Evolutionary conservation across 2,113 vertebrate species (phyloP).

Genomic region (Collichthys lucidus): DNA sequence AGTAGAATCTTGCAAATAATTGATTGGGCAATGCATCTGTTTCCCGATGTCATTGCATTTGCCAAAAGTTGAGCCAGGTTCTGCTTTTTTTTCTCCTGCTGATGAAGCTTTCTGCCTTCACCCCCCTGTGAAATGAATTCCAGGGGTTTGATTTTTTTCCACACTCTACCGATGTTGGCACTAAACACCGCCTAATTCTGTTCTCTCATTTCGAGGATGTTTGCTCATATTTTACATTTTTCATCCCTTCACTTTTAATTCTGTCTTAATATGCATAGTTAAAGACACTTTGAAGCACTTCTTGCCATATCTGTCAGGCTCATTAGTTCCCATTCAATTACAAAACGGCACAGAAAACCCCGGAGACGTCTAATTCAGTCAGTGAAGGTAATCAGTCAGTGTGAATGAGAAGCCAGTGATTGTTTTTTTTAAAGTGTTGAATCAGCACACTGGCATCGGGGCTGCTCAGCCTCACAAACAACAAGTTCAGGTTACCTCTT

Average conservation of each 20-base stretch:
- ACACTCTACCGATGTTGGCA: neutral
- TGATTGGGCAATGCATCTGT: neutral
- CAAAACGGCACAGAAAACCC: conserved; percentile 55
- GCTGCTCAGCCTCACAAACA: conserved; percentile 13
- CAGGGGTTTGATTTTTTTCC: neutral
- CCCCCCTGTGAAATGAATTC: neutral
- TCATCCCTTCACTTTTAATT: conserved; percentile 45
- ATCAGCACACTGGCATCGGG: conserved; percentile 30
- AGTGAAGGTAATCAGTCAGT: conserved; percentile 58
- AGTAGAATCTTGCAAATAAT: neutral
- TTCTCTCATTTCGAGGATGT: conserved; percentile 1
- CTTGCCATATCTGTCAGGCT: conserved; percentile 48
- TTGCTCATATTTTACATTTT: conserved; percentile 17
- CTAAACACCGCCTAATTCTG: neutral
- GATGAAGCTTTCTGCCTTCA: neutral
- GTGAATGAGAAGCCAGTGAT: conserved; percentile 62
- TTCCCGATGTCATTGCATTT: neutral
- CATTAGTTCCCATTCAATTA: conserved; percentile 66
- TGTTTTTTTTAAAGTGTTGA: conserved; percentile 54
- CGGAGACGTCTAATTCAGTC: conserved; percentile 60
- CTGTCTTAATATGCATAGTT: conserved; percentile 19
- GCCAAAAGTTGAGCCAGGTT: neutral
- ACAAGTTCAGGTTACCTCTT: conserved; percentile 15
- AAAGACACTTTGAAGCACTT: conserved; percentile 51
- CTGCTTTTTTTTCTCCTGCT: neutral